Base-by-base conservation (phyloP, 2,888 invertebrate species). In the Cremastinae sp. region DNA sequence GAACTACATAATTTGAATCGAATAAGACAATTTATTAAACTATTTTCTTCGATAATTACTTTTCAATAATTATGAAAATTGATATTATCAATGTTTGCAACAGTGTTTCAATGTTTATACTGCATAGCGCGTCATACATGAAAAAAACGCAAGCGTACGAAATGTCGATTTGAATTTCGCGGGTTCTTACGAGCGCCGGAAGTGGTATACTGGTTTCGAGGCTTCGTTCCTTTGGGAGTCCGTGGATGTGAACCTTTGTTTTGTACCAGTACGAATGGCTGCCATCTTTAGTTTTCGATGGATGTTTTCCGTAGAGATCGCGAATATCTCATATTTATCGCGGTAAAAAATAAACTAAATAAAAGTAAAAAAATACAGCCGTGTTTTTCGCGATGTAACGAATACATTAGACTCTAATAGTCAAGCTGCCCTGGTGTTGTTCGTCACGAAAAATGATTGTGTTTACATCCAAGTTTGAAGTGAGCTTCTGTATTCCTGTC, bases 261-360 rank as follows among this genome's bases (percentile, higher is more conserved):
- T 94, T 94, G 93, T 92, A 93, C 70, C 93, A 93, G 93, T 93
- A 93, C 66, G 92, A 94, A 94, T 94, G 94, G 94, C 94, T 94
- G 94, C 94, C 94, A 94, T 94, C 94, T 94, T 94, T 94, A 93
- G 94, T 92, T 94, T 86, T 93, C 93, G 93, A 93, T 93, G 93
- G 93, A 94, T 94, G 94, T 94, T 94, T 94, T 94, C 93, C 92
- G 91, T 91, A 90, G 91, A 90, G 85, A 85, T 84, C 83, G 86
- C 78, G 85, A 85, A 83, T 84, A 62, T 86, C 83, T 84, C 81
- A 79, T 85, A 83, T 84, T 85, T 86, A 83, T 83, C 80, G 82
- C 84, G 85, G 83, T 83, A 84, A 85, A 84, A 83, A 86, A 87
- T 85, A 84, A 85, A 85, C 83, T 83, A 84, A 88, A 89, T 88